Conservation (phyloP, 1,140 invertebrate genomes). For the Lasioglossum baleicum region DNA sequence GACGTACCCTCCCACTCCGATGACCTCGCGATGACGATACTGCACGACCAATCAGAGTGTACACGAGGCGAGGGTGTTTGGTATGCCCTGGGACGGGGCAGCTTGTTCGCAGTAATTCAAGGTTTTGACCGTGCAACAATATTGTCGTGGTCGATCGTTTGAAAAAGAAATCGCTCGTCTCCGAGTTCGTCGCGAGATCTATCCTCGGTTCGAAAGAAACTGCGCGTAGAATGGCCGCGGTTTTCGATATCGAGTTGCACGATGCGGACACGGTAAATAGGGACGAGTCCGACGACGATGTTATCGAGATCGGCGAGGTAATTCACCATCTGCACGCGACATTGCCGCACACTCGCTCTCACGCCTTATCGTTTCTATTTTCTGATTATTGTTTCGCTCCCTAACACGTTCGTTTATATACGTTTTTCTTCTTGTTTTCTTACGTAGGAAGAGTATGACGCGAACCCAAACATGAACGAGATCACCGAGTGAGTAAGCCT, state of each 20-base stretch:
- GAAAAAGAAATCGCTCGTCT: conserved; percentile 18
- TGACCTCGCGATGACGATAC: conserved; percentile 26
- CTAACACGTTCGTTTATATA: conserved; percentile 10
- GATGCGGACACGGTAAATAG: conserved; percentile 83
- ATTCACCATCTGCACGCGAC: conserved; percentile 25
- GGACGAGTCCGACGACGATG: conserved; percentile 89
- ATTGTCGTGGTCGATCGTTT: conserved; percentile 33
- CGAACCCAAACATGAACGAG: conserved; percentile 87
- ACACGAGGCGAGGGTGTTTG: conserved; percentile 41
- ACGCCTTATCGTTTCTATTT: background rate
- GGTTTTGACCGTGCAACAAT: conserved; percentile 51
- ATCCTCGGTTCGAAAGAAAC: conserved; percentile 2
- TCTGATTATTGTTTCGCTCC: conserved; percentile 19
- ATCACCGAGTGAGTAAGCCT: conserved; percentile 87
- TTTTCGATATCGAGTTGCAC: conserved; percentile 94
- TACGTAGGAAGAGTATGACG: conserved; percentile 86
- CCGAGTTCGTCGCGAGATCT: background rate
- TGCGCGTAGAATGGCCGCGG: conserved; percentile 84
- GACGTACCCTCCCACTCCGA: conserved; percentile 25
- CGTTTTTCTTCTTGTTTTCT: conserved; percentile 61
- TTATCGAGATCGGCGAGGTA: conserved; percentile 91
- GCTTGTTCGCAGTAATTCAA: conserved; percentile 47
- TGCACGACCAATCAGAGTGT: conserved; percentile 18
- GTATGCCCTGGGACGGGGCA: conserved; percentile 35
- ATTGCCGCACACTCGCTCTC: background rate